Base-by-base conservation (phyloP, 2,888 invertebrate genomes). In the Emmelina monodactyla region DNA sequence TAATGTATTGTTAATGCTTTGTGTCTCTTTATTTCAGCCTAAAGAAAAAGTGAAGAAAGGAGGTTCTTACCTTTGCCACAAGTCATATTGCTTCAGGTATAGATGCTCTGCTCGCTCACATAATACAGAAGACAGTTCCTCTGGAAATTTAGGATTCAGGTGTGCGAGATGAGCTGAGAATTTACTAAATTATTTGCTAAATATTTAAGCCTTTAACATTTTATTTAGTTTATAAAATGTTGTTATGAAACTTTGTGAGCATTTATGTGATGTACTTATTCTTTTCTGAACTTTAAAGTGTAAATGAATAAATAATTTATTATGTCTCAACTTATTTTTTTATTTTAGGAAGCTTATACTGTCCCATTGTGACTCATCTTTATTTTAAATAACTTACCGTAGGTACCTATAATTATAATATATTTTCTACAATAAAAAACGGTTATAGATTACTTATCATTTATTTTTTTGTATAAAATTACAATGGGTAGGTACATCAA, bases 61-160 rank as follows among this genome's bases (percentile, higher is more conserved):
- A 19, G 97, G 97, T 2, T 97, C 97, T 0, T 97, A 91, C 62
- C 82, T 97, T 54, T 97, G 95, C 51, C 94, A 94, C 51, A 80
- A 88, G 56, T 88, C 88, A 1, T 95, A 94, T 58, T 97, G 97
- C 65, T 96, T 89, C 72, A 84, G 97, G 38, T 97, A 97, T 57
- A 83, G 97, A 42, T 97, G 97, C 71, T 94, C 90, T 1, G 94
- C 97, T 0, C 82, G 97, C 32, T 94, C 95, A 39, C 93, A 94
- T 68, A 97, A 97, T 58, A 95, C 96, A 0, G 89, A 89, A 37
- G 97, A 97, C 53, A 95, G 94, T 46, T 91, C 96, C 0, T 91
- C 97, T 0, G 89, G 91, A 7, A 97, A 97, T 80, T 82, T 97
- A 37, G 97, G 97, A 9, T 97, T 97, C 58, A 83, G 97, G 32